Conservation (phyloP, 2,888 invertebrate species). For the Noctuana brunneofusca region DNA sequence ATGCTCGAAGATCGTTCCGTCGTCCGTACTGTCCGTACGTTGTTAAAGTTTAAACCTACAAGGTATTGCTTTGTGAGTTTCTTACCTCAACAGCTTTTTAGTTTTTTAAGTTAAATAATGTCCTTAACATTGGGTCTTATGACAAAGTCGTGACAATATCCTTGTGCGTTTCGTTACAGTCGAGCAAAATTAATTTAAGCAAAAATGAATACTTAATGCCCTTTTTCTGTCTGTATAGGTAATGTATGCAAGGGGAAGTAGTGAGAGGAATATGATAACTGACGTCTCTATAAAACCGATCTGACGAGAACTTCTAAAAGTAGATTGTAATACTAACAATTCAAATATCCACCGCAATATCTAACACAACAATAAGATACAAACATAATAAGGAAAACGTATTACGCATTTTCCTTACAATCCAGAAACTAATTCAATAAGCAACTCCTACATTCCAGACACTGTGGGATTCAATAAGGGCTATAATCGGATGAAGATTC, state of each 20-base stretch:
- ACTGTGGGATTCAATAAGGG: slow-evolving; percentile 19
- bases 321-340: background rate
- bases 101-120: too few relatives aligned
- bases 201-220: too few relatives aligned
- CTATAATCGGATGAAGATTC: slow-evolving; percentile 28
- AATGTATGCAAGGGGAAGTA: too few relatives aligned
- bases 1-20: slow-evolving; percentile 10
- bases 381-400: slow-evolving; percentile 9
- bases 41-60: background rate
- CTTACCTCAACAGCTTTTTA: too few relatives aligned
- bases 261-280: too few relatives aligned
- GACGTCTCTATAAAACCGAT: background rate
- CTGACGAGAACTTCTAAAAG: background rate
- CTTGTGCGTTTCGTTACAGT: too few relatives aligned
- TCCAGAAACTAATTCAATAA: slow-evolving; percentile 23
- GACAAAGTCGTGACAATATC: too few relatives aligned
- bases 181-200: too few relatives aligned
- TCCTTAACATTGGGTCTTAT: too few relatives aligned
- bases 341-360: background rate
- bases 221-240: too few relatives aligned
- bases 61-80: too few relatives aligned
- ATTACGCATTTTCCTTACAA: slow-evolving; percentile 13
- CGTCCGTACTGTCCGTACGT: background rate
- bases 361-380: background rate
- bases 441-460: slow-evolving; percentile 17